Base-by-base conservation (phyloP, 1,140 invertebrate genomes). In the Centruroides sculpturatus region DNA sequence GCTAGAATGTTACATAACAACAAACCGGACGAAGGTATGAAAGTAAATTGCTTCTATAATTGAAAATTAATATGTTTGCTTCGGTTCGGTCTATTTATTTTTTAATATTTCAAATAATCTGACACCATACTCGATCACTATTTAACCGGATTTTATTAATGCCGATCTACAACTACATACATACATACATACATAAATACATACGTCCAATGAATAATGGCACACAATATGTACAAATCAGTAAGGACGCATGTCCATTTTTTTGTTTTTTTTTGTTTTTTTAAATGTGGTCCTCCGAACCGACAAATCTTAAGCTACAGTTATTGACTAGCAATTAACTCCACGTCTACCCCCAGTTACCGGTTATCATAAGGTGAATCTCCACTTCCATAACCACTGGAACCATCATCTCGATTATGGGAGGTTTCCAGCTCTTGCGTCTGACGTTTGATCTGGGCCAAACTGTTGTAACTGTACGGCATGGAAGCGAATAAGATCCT, bases 401-500 rank as follows among this genome's bases (percentile, higher is more conserved):
- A 68, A 9, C 62, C 66, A 36, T 66, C 66, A 23, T 67, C 64
- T 35, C 59, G 13, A 13, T 55, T 50, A 6, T 13, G 48, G n/a
- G 55, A 57, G 51, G 58, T 57, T 3, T 55, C 56, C 3, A 61
- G 55, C 23, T 63, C 55, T 41, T 56, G 55, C 3, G 59, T 59
- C 35, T 66, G 64, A 12, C 65, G 23, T 54, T 66, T 66, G 11
- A 66, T 52, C n/a, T 66, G 65, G 10, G 62, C 63, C 35, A 66
- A 75, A 48, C 85, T 83, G 47, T 86, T 85, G 53, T 89, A 89
- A 71, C 91, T 90, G 75, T 89, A 87, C 36, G 89, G 63, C 5
- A 64, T 85, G 85, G 83, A 89, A 35, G 89, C 88, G 71, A 90
- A 92, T 61, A 90, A 83, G 72, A 90, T 80, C 67, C 88, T 75